These are phyloP conservation scores for Cataglyphis cursor DNA, from an alignment of 2,888 invertebrate species.

Conservation along the genomic window DNA sequence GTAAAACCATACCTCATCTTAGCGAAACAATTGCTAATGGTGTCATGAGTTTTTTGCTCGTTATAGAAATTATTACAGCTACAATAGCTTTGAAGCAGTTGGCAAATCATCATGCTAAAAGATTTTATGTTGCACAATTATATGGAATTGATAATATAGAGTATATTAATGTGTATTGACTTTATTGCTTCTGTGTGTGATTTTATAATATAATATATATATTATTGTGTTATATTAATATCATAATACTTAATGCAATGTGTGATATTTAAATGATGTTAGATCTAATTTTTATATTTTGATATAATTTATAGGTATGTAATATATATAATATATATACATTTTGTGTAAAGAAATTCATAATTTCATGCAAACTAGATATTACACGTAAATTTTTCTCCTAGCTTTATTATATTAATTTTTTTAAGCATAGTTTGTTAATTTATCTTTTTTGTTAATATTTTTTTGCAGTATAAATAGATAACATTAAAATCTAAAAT, in stretches of 20 bases:
- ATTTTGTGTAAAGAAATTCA: not conserved
- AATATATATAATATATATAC: not conserved
- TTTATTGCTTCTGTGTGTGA: slow-evolving; percentile 8
- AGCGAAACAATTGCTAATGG: slow-evolving; percentile 90
- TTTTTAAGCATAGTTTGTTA: not conserved
- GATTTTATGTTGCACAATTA: slow-evolving; percentile 87
- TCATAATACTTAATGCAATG: not conserved
- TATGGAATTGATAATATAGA: slow-evolving; percentile 77
- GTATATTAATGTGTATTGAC: not conserved
- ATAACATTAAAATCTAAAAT: not conserved
- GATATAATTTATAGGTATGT: not conserved
- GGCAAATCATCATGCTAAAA: slow-evolving; percentile 89
- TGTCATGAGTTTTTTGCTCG: slow-evolving; percentile 88
- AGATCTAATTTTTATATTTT: slow-evolving; percentile 18
- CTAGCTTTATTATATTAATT: not conserved
- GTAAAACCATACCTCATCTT: slow-evolving; percentile 89
- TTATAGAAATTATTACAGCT: slow-evolving; percentile 89
- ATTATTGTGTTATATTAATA: not conserved
- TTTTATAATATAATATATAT: slow-evolving; percentile 10
- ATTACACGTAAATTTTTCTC: not conserved
- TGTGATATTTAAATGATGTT: not conserved
- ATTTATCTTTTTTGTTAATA: not conserved
- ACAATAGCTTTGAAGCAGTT: slow-evolving; percentile 91
- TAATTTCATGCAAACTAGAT: slow-evolving; percentile 10
- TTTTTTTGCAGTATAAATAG: not conserved